Conservation (phyloP, 2,797 vertebrate genomes). For the Hylomyscus alleni region DNA sequence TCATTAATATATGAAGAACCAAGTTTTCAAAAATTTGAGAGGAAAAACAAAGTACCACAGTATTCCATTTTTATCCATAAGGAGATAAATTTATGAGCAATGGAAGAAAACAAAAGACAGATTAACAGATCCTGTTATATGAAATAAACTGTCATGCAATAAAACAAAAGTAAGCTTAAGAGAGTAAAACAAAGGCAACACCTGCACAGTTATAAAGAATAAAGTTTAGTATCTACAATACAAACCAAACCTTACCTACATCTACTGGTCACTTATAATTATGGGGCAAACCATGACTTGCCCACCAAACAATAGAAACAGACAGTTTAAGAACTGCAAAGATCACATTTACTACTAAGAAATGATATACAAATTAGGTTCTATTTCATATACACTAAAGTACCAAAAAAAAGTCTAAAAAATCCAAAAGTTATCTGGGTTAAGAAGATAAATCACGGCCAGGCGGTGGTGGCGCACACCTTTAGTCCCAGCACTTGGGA, state of each 20-base stretch:
- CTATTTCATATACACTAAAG: background rate
- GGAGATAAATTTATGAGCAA: constrained; percentile 41
- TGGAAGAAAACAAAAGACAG: constrained; percentile 28
- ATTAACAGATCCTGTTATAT: background rate
- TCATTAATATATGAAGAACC: constrained; percentile 46
- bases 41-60: background rate
- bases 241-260: background rate
- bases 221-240: background rate
- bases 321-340: constrained; percentile 40
- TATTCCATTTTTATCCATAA: constrained; percentile 25
- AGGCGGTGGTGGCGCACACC: background rate
- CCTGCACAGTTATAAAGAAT: background rate
- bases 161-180: constrained; percentile 55
- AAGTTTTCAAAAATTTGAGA: constrained; percentile 17
- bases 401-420: constrained; percentile 59
- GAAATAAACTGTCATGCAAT: constrained; percentile 25
- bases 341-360: background rate
- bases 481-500: background rate
- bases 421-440: constrained; percentile 45
- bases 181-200: background rate
- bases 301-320: constrained; percentile 9
- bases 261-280: background rate
- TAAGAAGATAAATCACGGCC: background rate
- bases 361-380: constrained; percentile 21
- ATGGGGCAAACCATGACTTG: background rate